Evolutionary conservation across 2,888 invertebrate species (phyloP).

Genomic region (Pantelozetes paolii): DNA sequence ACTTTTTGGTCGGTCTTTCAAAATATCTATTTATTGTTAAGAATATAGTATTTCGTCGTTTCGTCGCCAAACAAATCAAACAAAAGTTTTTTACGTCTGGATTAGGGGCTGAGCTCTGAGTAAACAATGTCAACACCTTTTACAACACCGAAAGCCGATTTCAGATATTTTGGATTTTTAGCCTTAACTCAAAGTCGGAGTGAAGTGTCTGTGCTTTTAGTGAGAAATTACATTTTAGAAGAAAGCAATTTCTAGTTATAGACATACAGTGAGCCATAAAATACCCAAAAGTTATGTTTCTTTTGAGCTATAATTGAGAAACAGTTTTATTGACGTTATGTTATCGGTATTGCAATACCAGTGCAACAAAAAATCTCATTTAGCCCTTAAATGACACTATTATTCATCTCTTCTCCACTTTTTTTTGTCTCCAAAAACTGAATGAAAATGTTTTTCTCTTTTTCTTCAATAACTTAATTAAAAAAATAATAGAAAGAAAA

Average conservation of each 20-base stretch:
- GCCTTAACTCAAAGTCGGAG: not conserved
- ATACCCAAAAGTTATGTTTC: slow-evolving; percentile 21
- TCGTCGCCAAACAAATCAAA: not conserved
- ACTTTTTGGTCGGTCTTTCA: not conserved
- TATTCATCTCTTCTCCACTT: not conserved
- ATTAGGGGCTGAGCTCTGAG: not conserved
- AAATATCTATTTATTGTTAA: not conserved
- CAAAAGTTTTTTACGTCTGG: not conserved
- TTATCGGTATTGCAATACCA: not conserved
- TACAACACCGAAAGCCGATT: slow-evolving; percentile 15
- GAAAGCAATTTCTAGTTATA: slow-evolving; percentile 9
- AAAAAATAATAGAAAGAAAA: not conserved
- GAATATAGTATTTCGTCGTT: not conserved
- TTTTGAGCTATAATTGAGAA: slow-evolving; percentile 10
- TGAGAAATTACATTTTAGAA: slow-evolving; percentile 16
- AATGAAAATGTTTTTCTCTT: not conserved
- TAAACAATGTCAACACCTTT: slow-evolving; percentile 24
- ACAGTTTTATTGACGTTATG: slow-evolving; percentile 19
- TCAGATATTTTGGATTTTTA: not conserved
- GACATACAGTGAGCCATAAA: not conserved
- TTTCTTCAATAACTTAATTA: not conserved
- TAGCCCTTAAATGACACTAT: not conserved
- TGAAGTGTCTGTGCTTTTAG: not conserved
- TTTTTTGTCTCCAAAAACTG: not conserved
- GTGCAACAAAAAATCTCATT: slow-evolving; percentile 8